phyloP scores from a whole-genome alignment of 2,888 invertebrate species.

The Drosophila suboccidentalis region DNA sequence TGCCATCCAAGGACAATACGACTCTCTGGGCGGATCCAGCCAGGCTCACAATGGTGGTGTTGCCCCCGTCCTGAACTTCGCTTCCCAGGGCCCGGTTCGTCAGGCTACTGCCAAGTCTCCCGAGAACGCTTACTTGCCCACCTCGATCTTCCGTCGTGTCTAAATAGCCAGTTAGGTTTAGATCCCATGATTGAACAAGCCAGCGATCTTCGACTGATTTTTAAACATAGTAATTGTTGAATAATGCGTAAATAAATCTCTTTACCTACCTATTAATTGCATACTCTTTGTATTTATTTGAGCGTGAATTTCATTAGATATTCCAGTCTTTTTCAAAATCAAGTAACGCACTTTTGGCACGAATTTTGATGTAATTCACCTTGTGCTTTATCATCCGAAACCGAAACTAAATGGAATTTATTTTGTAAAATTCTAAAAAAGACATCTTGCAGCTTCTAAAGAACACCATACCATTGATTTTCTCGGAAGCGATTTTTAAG shows the following conservation, averaged over 20 bases:
- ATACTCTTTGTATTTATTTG: neutral
- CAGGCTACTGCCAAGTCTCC: conserved; percentile 60
- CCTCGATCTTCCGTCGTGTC: conserved; percentile 77
- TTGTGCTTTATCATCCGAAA: no score
- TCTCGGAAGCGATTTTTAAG: no score
- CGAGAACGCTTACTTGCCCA: conserved; percentile 73
- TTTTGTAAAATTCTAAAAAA: no score
- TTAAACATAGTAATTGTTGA: conserved; percentile 75
- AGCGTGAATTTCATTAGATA: no score
- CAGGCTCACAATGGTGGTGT: conserved; percentile 76
- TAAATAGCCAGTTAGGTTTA: conserved; percentile 51
- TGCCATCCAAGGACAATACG: conserved; percentile 82
- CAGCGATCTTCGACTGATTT: conserved; percentile 74
- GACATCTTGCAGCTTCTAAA: no score
- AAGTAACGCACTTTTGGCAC: no score
- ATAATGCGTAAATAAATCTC: conserved; percentile 75
- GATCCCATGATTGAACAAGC: conserved; percentile 48
- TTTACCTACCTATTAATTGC: conserved; percentile 49
- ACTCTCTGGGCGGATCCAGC: conserved; percentile 68
- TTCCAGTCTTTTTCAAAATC: no score
- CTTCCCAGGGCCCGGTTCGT: conserved; percentile 68
- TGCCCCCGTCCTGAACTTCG: conserved; percentile 81
- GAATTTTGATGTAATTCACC: no score
- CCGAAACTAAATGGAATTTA: no score
- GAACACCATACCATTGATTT: no score